Evolutionary conservation across 2,113 vertebrate genomes (phyloP).

Genomic region (Pogonocichla stellata): DNA sequence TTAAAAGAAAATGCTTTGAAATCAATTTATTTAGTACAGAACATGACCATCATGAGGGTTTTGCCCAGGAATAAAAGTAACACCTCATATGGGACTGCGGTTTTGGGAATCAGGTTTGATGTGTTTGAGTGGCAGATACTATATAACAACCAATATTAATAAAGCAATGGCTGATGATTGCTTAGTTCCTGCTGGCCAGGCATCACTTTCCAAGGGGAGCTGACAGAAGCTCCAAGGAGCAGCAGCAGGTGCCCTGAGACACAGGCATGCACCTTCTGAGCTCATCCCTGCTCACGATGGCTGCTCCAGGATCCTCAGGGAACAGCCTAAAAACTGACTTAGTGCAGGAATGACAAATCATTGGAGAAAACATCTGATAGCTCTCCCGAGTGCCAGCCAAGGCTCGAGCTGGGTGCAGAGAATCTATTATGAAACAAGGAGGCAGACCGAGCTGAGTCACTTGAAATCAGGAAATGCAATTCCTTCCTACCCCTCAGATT

Average conservation of each 20-base stretch:
- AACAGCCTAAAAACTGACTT: neutral
- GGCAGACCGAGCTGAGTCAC: constrained; percentile 52
- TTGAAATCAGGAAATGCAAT: constrained; percentile 46
- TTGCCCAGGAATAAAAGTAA: neutral
- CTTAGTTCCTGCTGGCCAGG: neutral
- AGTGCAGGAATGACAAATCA: constrained; percentile 33
- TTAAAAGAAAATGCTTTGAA: neutral
- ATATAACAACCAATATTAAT: neutral
- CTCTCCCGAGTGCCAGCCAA: neutral
- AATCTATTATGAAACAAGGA: constrained; percentile 35
- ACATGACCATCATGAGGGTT: neutral
- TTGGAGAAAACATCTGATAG: neutral
- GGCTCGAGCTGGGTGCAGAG: constrained; percentile 22
- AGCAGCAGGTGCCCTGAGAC: neutral
- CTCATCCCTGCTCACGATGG: neutral
- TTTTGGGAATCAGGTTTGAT: neutral
- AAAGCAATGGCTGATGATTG: neutral
- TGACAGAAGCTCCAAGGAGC: neutral
- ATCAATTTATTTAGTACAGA: neutral
- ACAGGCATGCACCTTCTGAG: neutral
- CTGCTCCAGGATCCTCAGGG: neutral
- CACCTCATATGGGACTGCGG: neutral
- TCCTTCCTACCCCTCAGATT: constrained; percentile 34
- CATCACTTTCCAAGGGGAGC: neutral
- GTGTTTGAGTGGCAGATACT: neutral